Evolutionary conservation across 2,113 vertebrate genomes (phyloP).

Genomic region (Ellobius talpinus): DNA sequence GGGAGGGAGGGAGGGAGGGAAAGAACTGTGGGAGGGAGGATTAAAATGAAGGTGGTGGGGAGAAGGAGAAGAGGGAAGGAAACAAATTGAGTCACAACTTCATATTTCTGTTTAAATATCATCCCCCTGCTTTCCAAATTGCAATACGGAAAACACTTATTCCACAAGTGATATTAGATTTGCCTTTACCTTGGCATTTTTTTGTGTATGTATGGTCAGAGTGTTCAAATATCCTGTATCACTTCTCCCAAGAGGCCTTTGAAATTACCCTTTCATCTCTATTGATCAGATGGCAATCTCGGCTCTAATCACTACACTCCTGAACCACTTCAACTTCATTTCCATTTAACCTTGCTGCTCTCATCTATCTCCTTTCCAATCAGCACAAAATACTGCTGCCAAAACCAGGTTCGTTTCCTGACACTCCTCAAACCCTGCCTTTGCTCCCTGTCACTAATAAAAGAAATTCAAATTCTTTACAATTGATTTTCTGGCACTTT

Average conservation of each 20-base stretch:
- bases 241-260: neutral
- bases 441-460: conserved; percentile 5
- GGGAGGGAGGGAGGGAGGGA: neutral
- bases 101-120: neutral
- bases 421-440: neutral
- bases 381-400: conserved; percentile 36
- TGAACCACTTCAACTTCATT: conserved; percentile 48
- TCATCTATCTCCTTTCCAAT: conserved; percentile 33
- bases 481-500: conserved; percentile 33
- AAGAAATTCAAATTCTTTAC: conserved; percentile 62
- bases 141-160: conserved; percentile 19
- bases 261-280: neutral
- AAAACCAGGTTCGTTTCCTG: conserved; percentile 6
- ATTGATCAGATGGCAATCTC: conserved; percentile 27
- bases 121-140: neutral
- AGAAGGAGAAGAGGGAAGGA: neutral
- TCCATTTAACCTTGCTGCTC: conserved; percentile 8
- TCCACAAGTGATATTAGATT: neutral
- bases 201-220: neutral
- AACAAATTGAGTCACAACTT: neutral
- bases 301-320: neutral
- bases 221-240: neutral
- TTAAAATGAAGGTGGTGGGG: too few relatives aligned
- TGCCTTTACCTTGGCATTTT: neutral
- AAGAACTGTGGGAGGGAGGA: too few relatives aligned